phyloP scores from a whole-genome alignment of 2,113 vertebrate genomes.

The Ammodramus savannarum region DNA sequence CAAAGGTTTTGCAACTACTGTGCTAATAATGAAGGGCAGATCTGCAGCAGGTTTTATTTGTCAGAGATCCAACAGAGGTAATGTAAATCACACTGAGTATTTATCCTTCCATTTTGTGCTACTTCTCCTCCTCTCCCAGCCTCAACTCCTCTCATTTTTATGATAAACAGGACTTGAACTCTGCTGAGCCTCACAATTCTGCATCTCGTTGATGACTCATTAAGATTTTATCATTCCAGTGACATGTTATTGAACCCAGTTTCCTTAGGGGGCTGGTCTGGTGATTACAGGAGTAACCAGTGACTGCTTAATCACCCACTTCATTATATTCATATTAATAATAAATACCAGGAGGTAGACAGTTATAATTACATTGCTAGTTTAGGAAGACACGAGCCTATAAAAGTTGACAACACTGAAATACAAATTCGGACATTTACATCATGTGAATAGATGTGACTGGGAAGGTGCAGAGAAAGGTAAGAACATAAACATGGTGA shows the following conservation, averaged over 20 bases:
- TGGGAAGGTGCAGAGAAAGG: background rate
- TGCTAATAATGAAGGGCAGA: background rate
- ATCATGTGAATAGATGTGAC: background rate
- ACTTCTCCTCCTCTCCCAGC: background rate
- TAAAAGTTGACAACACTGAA: slow-evolving; percentile 17
- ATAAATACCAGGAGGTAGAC: slow-evolving; percentile 61
- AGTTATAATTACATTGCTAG: slow-evolving; percentile 56
- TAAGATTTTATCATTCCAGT: slow-evolving; percentile 65
- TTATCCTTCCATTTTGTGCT: background rate
- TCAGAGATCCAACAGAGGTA: background rate
- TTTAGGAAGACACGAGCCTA: slow-evolving; percentile 41
- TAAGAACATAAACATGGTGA: background rate
- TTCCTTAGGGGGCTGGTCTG: slow-evolving; percentile 43
- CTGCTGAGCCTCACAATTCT: slow-evolving; percentile 3
- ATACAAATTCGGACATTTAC: slow-evolving; percentile 32
- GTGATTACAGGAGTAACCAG: slow-evolving; percentile 59
- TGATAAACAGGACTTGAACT: slow-evolving; percentile 47
- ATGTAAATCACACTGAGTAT: background rate
- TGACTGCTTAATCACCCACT: slow-evolving; percentile 63
- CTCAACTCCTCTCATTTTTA: slow-evolving; percentile 9
- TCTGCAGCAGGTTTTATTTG: background rate
- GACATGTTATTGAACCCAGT: slow-evolving; percentile 59
- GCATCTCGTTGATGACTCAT: slow-evolving; percentile 28
- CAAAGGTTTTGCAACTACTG: background rate
- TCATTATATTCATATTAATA: slow-evolving; percentile 73